Base-by-base conservation (phyloP, 2,113 vertebrate species). In the Turdus rufiventris region DNA sequence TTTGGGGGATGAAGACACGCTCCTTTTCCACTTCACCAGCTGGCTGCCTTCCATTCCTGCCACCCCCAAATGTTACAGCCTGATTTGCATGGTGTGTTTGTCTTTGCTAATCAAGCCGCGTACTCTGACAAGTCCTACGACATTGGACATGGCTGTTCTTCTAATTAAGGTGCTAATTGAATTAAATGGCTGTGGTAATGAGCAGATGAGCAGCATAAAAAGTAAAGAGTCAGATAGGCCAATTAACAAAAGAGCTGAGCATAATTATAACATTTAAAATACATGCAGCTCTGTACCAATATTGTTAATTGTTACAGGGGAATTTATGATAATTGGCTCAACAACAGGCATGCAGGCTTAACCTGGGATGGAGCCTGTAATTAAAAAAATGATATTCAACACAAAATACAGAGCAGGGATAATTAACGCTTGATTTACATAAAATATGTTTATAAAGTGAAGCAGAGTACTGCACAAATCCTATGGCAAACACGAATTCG, bases 91-190 rank as follows among this genome's bases (percentile, higher is more conserved):
- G 97, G 97, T 94, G 97, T 99, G 98, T 99, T 99, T 98, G 98
- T 99, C 98, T 98, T 97, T 98, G 98, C 98, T 99, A 99, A 98
- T 99, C 98, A 98, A 97, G 97, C 98, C 33, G 89, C 90, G 94
- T 97, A 97, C 98, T 96, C 97, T 98, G 98, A 99, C 98, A 98
- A 98, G 98, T 97, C 98, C 98, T 97, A 96, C 97, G 97, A 98
- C 98, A 98, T 98, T 97, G 98, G 98, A 98, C 98, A 98, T 98
- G 98, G 97, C 98, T 98, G 98, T 98, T 98, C 98, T 97, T 98
- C 98, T 99, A 99, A 99, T 99, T 99, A 99, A 98, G 98, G 98
- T 97, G 98, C 99, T 99, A 99, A 99, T 99, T 99, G 99, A 99
- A 99, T 99, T 99, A 99, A 99, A 99, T 99, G 98, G 98, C 98